phyloP scores from a whole-genome alignment of 2,888 invertebrate species.

The Drosophila fungiperda region DNA sequence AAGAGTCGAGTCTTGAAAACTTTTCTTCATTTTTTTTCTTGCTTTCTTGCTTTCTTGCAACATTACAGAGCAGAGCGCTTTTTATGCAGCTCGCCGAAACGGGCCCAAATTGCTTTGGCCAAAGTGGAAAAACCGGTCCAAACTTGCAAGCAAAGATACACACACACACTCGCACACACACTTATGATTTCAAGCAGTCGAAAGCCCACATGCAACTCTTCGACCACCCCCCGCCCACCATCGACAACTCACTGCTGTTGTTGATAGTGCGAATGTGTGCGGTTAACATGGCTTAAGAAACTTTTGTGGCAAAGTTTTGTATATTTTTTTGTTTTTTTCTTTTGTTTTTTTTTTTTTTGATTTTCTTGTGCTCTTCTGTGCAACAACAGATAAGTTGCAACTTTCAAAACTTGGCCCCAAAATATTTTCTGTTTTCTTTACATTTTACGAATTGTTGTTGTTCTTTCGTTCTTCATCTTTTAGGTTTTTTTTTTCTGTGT shows the following conservation, averaged over 20 bases:
- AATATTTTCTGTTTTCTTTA: slow-evolving; percentile 74
- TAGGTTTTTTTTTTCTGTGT: slow-evolving; percentile 19
- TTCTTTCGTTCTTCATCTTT: slow-evolving; percentile 3
- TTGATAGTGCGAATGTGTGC: slow-evolving; percentile 75
- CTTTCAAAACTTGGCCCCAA: slow-evolving; percentile 75
- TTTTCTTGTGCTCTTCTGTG: slow-evolving; percentile 18
- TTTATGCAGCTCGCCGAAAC: slow-evolving; percentile 55
- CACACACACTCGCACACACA: slow-evolving; percentile 37
- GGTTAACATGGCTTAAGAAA: slow-evolving; percentile 82
- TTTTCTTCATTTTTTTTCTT: background rate
- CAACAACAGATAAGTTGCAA: slow-evolving; percentile 81
- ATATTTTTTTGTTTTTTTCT: background rate
- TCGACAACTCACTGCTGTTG: slow-evolving; percentile 16
- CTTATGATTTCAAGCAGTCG: slow-evolving; percentile 21
- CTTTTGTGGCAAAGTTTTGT: slow-evolving; percentile 59
- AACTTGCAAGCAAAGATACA: slow-evolving; percentile 69
- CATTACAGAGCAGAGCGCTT: slow-evolving; percentile 50
- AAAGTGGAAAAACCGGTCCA: slow-evolving; percentile 80
- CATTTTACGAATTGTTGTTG: slow-evolving; percentile 53
- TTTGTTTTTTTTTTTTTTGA: background rate
- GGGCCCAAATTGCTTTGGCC: slow-evolving; percentile 78
- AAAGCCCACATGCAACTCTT: slow-evolving; percentile 11
- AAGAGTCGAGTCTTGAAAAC: slow-evolving; percentile 52
- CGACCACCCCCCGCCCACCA: background rate
- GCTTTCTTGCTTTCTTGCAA: slow-evolving; percentile 51